Base-by-base conservation (phyloP, 1,140 invertebrate species). In the Tenebrio molitor region DNA sequence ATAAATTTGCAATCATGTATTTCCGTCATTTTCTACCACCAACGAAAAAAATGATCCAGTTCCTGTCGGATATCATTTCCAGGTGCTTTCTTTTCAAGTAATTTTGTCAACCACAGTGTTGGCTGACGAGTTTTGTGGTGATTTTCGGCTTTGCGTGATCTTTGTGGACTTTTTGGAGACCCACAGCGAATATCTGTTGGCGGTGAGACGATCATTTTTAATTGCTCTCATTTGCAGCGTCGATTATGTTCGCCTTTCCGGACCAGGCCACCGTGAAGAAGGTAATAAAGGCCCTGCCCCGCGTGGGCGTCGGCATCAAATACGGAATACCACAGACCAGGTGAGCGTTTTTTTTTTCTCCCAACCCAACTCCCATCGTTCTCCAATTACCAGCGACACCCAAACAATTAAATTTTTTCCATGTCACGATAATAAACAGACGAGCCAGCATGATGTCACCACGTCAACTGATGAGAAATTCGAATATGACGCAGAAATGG, bases 401-500 rank as follows among this genome's bases (percentile, higher is more conserved):
- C n/a, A 53, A 62, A 39, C 12, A 19, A 65, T 15, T 19, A 17
- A 15, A 21, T 39, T 12, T 44, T 75, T 79, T 77, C 72, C 74
- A 58, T 89, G 86, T 4, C 86, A 39, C 12, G n/a, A n/a, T n/a
- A 39, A 39, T 39, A 5, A n/a, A 39, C 36, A 95, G 97, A 79
- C 89, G 96, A 75, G 96, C 97, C 17, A 99, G 97, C 0, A 93
- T 99, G 91, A 99, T 99, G 94, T 97, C 97, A 5, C 97, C 98
- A 0, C 89, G 97, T 29, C 97, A 99, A 82, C 88, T 99, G 76
- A 99, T 99, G 93, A 90, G 97, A 71, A 95, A 97, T 85, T 99
- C 97, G 6, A 99, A 99, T 84, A 99, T 99, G 98, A 99, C 96
- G 1, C 95, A 98, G 85, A 98, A 98, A 85, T 99, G 98, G 98